Evolutionary conservation across 35 echinoderm and acorn worm species (phyloP).

Genomic region (Nesometra sesokonis): DNA sequence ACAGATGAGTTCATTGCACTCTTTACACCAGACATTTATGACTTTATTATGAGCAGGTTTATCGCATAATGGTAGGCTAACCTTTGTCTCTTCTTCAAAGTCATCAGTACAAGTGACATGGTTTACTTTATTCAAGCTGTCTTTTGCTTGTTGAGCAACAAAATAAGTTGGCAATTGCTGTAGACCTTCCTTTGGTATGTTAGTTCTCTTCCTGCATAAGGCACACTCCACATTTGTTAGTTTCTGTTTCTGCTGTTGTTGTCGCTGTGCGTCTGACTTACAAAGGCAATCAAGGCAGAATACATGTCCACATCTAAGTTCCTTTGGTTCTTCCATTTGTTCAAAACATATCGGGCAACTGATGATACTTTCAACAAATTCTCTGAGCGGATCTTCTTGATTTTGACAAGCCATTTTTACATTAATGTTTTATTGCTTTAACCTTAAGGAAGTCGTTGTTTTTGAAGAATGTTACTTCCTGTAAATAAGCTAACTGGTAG

Average conservation of each 20-base stretch:
- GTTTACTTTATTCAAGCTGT: not conserved
- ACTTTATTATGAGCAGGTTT: no score
- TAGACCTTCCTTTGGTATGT: not conserved
- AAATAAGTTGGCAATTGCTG: not conserved
- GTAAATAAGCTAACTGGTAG: no score
- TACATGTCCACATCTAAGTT: not conserved
- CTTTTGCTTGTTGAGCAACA: not conserved
- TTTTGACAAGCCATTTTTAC: not conserved
- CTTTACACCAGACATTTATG: not conserved
- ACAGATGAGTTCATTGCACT: not conserved
- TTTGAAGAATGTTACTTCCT: no score
- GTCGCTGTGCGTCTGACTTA: not conserved
- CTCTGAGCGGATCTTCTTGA: not conserved
- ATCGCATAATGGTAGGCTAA: no score
- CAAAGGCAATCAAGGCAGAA: not conserved
- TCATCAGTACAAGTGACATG: not conserved
- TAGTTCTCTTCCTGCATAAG: not conserved
- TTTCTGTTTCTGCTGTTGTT: not conserved
- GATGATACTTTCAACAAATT: not conserved
- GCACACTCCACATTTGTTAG: not conserved
- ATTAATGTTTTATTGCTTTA: not conserved
- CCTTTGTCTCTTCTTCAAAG: not conserved
- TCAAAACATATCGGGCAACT: not conserved
- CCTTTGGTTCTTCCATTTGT: not conserved
- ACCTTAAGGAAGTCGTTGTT: no score